phyloP scores from a whole-genome alignment of 2,888 invertebrate species.

The Vesta saturnalis region DNA sequence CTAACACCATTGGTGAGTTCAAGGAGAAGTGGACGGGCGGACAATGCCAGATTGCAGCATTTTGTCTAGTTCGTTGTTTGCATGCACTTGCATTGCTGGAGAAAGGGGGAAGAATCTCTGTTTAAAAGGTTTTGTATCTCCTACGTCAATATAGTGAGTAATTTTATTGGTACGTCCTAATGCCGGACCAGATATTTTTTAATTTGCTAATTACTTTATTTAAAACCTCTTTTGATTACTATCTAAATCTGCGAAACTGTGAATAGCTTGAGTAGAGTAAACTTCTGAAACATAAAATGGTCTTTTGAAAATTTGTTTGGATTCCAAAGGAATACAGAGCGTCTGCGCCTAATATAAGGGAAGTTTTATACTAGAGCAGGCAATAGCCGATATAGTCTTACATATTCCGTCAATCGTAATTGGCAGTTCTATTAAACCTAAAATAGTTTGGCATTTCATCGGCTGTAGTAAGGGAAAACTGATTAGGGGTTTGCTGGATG shows the following conservation, averaged over 20 bases:
- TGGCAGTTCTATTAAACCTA: conserved; percentile 8
- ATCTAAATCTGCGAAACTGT: conserved; percentile 4
- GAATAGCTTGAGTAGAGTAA: neutral
- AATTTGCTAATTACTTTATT: neutral
- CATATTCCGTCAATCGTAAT: neutral
- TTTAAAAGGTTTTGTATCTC: conserved; percentile 4
- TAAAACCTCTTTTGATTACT: neutral
- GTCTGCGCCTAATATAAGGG: conserved; percentile 13
- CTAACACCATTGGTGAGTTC: conserved; percentile 46
- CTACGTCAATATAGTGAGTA: neutral
- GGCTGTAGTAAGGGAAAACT: neutral
- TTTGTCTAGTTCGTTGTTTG: neutral
- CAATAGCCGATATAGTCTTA: neutral
- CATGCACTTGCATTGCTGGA: conserved; percentile 8
- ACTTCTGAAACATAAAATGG: neutral
- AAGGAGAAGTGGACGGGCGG: conserved; percentile 28
- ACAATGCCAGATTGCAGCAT: neutral
- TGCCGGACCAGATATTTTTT: neutral
- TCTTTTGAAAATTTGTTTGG: neutral
- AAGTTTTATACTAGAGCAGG: too few relatives aligned
- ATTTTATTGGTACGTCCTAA: neutral
- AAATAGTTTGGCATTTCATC: conserved; percentile 8
- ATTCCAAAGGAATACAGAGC: neutral
- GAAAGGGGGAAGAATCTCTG: conserved; percentile 9
- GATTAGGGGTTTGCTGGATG: too few relatives aligned